phyloP scores from a whole-genome alignment of 2,888 invertebrate genomes.

The Eurytoma adleriae region DNA sequence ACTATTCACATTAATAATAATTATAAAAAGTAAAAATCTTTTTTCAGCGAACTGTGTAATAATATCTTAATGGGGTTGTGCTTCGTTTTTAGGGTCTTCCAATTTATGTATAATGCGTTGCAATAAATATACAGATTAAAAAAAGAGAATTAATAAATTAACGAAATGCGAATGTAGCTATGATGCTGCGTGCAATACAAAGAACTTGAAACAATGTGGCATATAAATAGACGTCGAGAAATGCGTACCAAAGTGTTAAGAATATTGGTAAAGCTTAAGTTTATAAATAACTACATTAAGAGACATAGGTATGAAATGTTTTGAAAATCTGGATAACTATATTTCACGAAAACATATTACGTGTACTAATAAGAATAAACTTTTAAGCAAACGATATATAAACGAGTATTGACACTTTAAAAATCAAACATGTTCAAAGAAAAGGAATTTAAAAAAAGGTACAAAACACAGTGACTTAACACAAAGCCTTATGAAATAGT shows the following conservation, averaged over 20 bases:
- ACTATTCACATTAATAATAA: not conserved
- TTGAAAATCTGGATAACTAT: not conserved
- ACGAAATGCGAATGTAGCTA: conserved; percentile 1
- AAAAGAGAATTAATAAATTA: not conserved
- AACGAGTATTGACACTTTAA: not conserved
- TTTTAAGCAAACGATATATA: not conserved
- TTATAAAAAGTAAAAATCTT: not conserved
- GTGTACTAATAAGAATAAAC: not conserved
- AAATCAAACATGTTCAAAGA: not conserved
- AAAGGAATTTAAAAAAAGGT: not conserved
- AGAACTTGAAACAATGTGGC: conserved; percentile 48
- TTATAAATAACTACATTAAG: conserved; percentile 30
- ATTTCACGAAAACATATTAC: not conserved
- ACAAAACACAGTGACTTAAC: not conserved
- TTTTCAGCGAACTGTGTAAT: not conserved
- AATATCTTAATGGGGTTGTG: conserved; percentile 13
- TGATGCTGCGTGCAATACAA: conserved; percentile 31
- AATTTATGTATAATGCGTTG: conserved; percentile 9
- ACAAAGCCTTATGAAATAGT: too few species aligned
- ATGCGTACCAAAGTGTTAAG: conserved; percentile 56
- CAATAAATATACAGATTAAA: conserved; percentile 25
- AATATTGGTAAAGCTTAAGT: conserved; percentile 45
- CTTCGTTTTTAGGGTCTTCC: conserved; percentile 46
- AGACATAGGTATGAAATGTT: conserved; percentile 39
- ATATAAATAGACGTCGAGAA: conserved; percentile 42